These are phyloP conservation scores for Lepas anatifera DNA, from an alignment of 2,888 invertebrate species.

Conservation along the genomic window DNA sequence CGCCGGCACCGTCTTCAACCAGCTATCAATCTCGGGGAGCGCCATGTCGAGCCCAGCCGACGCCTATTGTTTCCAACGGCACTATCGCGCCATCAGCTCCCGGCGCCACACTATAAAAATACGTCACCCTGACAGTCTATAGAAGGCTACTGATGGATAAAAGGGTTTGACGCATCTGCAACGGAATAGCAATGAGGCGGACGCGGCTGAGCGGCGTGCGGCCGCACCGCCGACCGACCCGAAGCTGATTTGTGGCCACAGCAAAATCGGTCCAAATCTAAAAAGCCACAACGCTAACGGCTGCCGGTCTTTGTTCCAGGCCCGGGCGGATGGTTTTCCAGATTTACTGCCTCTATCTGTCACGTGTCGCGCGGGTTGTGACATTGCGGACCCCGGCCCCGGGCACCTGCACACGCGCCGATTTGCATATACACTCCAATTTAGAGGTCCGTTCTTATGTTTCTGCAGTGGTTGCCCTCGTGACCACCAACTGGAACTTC, in stretches of 20 bases:
- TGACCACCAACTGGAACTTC: too few species aligned
- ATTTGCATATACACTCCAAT: too few species aligned
- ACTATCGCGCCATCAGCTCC: neutral
- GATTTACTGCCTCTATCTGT: neutral
- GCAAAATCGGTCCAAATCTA: slow-evolving; percentile 2
- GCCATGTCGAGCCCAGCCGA: neutral
- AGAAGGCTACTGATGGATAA: slow-evolving; percentile 12
- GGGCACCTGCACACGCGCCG: too few species aligned
- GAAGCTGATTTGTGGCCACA: slow-evolving; percentile 1
- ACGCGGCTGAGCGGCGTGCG: neutral
- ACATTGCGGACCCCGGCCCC: too few species aligned
- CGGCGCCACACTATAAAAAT: neutral
- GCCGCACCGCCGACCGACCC: neutral
- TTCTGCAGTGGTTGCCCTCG: too few species aligned
- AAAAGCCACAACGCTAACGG: neutral
- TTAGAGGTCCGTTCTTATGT: too few species aligned
- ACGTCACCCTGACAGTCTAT: slow-evolving; percentile 10
- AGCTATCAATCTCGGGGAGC: neutral
- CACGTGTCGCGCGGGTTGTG: too few species aligned
- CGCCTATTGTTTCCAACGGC: neutral
- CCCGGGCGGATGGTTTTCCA: too few species aligned
- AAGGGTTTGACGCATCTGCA: slow-evolving; percentile 12
- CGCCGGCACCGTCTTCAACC: too few species aligned
- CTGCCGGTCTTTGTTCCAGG: too few species aligned
- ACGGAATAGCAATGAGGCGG: slow-evolving; percentile 1